These are phyloP conservation scores for Coenobita brevimanus DNA, from an alignment of 1,140 invertebrate species.

Conservation along the genomic window DNA sequence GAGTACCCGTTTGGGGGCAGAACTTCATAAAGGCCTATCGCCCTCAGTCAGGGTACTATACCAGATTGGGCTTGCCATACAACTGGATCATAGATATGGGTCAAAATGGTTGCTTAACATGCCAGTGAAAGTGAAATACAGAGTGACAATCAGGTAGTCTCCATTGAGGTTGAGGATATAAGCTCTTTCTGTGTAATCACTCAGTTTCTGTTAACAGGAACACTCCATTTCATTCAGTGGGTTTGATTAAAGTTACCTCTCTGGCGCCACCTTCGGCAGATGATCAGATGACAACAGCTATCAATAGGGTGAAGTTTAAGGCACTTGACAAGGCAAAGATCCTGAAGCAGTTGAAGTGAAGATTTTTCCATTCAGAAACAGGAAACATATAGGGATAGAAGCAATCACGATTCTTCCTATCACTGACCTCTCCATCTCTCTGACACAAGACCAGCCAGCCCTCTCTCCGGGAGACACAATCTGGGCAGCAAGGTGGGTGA, in stretches of 20 bases:
- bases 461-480: constrained; percentile 24
- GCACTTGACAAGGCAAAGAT: constrained; percentile 33
- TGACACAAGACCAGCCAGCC: constrained; percentile 14
- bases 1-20: constrained; percentile 5
- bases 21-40: constrained; percentile 21
- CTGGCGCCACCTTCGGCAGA: constrained; percentile 4
- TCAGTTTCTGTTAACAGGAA: constrained; percentile 14
- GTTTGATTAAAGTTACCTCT: constrained; percentile 6
- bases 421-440: constrained; percentile 21
- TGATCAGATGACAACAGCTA: background rate
- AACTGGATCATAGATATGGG: constrained; percentile 33
- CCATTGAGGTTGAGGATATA: background rate
- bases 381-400: constrained; percentile 26
- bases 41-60: constrained; percentile 18
- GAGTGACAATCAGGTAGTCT: constrained; percentile 5
- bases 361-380: constrained; percentile 28
- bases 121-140: constrained; percentile 21
- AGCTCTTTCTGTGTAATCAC: background rate
- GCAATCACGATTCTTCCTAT: background rate
- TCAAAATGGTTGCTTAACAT: constrained; percentile 43
- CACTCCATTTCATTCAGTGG: constrained; percentile 22
- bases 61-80: constrained; percentile 35
- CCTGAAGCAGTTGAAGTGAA: constrained; percentile 18
- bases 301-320: constrained; percentile 20
- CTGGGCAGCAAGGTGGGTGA: constrained; percentile 36